Evolutionary conservation across 2,888 invertebrate genomes (phyloP), one percentile per base, ranked within the genome.

Genomic region (Megamerina dolium): DNA sequence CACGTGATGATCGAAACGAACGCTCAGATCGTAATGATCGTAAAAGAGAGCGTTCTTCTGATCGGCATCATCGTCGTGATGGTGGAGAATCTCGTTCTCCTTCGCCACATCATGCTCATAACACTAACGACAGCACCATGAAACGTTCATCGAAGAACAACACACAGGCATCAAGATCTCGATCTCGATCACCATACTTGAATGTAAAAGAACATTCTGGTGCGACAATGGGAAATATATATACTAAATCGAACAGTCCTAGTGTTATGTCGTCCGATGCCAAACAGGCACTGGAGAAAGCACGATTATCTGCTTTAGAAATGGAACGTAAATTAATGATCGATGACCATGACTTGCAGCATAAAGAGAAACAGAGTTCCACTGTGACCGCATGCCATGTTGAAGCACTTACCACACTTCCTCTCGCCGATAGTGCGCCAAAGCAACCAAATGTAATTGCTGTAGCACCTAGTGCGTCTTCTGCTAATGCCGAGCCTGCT

Each of bases 381-480:
- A n/a, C n/a, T n/a, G n/a, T n/a, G n/a, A n/a, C n/a, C n/a, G 45
- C 29, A 30, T 29, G 55, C 16, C 40, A 56, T 46, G 33, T 53
- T 53, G 45, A 52, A 56, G 55, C 64, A 13, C 49, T 64, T 16
- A 52, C 65, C 45, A 56, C 56, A 13, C 46, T 66, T 30, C 66
- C 64, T 13, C 50, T 63, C 10, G 56, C 49, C 37, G 53, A 54
- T 41, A 52, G 49, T 5, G 50, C 53, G 20, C 49, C 53, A 6
- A 57, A 55, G 46, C 75, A 75, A 60, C 74, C 75, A 49, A 60
- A 58, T 52, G 45, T 59, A 43, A 61, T 59, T 48, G 55, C 52
- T 58, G 59, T 52, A 50, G 45, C 58, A 42, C 53, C 52, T 34
- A 21, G 48, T 13, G 29, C 32, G 31, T 23, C 27, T 29, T 17